These are phyloP conservation scores for Zapornia atra DNA, from an alignment of 2,113 vertebrate species.

Conservation along the genomic window DNA sequence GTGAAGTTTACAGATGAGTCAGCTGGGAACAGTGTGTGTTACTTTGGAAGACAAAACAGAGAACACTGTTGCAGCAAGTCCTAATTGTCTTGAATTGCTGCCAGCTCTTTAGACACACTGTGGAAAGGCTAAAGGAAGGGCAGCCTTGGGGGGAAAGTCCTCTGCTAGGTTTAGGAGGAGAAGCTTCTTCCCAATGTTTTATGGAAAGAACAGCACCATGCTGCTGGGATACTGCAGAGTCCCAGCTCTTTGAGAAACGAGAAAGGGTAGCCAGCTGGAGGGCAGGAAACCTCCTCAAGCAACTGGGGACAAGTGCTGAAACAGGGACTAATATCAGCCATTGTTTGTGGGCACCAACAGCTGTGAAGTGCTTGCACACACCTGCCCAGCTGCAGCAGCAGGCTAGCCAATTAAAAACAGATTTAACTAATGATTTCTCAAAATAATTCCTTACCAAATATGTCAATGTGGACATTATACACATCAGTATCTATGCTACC, in stretches of 20 bases:
- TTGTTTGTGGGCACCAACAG: background rate
- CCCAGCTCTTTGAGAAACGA: background rate
- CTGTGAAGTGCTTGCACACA: background rate
- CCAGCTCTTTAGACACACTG: background rate
- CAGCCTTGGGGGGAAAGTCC: accelerated
- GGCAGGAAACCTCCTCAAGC: background rate
- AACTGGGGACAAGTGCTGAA: background rate
- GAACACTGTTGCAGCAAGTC: background rate
- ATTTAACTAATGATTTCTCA: background rate
- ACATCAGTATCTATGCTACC: background rate
- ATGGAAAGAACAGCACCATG: background rate
- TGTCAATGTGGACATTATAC: background rate
- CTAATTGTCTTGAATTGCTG: background rate
- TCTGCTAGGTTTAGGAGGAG: background rate
- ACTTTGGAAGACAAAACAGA: background rate
- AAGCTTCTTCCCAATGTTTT: background rate
- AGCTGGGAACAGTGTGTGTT: background rate
- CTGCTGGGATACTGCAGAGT: background rate
- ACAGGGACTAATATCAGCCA: background rate
- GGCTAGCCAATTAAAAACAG: background rate
- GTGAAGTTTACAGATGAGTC: background rate
- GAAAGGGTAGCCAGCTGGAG: background rate
- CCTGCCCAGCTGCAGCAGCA: background rate
- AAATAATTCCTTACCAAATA: background rate
- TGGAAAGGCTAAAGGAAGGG: background rate